Evolutionary conservation across 2,888 invertebrate genomes (phyloP), one percentile per base, ranked within the genome.

Genomic region (Agonopterix arenella): DNA sequence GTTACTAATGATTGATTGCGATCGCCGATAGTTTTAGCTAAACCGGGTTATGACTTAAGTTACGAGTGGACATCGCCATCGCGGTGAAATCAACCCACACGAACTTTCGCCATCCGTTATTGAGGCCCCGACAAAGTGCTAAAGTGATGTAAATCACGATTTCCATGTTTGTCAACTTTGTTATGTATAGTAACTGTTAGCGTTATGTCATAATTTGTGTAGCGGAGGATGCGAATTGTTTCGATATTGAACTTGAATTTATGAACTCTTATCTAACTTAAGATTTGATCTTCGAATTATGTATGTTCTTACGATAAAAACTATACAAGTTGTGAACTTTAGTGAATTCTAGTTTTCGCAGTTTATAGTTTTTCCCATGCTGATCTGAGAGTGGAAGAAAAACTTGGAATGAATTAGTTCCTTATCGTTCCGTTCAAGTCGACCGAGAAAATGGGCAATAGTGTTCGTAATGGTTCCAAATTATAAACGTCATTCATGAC

Each of bases 81-180:
- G 47, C 55, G 61, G 70, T 64, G 68, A 71, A 72, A 71, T 68
- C 63, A 60, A 44, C 52, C 56, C 50, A 11, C 50, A 46, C 51
- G 50, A 63, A 70, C 71, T 72, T 73, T 71, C 71, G 64, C 68
- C 58, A 44, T 46, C 41, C 37, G 54, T 28, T 28, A 46, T 44
- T 57, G 58, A 54, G 60, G 59, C 56, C 57, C 53, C 45, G 44
- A 28, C 28, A 42, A 18, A 9, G 11, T 11, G 37, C 37, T 44
- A 11, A 43, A 46, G 56, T 69, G 66, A 72, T 69, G 69, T 64
- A 65, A 64, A 72, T 62, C 62, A 64, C 60, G 58, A 58, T 57
- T 60, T 60, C 58, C 56, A 56, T 52, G 57, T 57, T 59, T 54
- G 55, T 52, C 59, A 54, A 52, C 46, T 46, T 51, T 42, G 62